Base-by-base conservation (phyloP, 2,888 invertebrate species). In the Allygus modestus region DNA sequence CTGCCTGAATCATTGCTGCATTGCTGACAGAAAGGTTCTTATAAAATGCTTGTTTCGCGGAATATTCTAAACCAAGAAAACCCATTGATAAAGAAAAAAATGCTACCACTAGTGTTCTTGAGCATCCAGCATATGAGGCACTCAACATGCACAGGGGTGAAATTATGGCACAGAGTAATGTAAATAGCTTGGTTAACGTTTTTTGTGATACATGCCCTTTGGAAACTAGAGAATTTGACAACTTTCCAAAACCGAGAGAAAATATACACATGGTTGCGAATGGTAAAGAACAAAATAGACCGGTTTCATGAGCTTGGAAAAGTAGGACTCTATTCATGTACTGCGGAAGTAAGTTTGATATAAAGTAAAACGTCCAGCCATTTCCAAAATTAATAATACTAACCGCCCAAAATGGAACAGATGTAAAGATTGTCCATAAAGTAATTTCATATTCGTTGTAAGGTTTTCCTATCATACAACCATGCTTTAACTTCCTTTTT, bases 271-370 rank as follows among this genome's bases (percentile, higher is more conserved):
- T 23, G 5, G 54, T 23, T 23, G 54, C 54, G 23, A 23, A 54
- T 54, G 54, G 54, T 54, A 54, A 54, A 54, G 54, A 54, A 23
- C 54, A 54, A 54, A 54, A 23, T 11, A 54, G 54, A 23, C 54
- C 54, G 4, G 23, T 23, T 54, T 54, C 54, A 23, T 7, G 20
- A 54, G 54, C 5, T 0, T n/a, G 1, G 20, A 54, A 54, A n/a
- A 23, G 5, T 54, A 54, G 15, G 20, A 54, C 54, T 5, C 23
- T 54, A 15, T 15, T 7, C 54, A 54, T 20, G 11, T 54, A 54
- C 23, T 12, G 5, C 1, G 54, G 54, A 23, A 54, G 54, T 54
- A 54, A 54, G 54, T 54, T 54, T 9, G 15, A 9, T 54, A 54
- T 23, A 54, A 54, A 54, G 23, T 54, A 54, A 54, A 54, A 54